Conservation (phyloP, 2,888 invertebrate species). For the Oasisia sp. region DNA sequence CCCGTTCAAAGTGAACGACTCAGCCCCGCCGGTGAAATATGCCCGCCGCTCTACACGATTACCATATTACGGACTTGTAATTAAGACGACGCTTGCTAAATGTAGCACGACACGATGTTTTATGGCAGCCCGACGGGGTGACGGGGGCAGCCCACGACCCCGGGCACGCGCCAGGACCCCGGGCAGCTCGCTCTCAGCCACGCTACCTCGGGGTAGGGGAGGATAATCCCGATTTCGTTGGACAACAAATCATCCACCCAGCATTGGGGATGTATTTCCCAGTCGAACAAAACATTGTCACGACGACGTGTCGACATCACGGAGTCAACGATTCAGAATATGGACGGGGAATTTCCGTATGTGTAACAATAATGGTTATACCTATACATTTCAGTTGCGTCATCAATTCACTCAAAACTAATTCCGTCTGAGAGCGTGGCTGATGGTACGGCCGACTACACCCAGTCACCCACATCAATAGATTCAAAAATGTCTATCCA, state of each 20-base stretch:
- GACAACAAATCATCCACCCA: background rate
- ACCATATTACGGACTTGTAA: background rate
- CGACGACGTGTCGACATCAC: too few species aligned
- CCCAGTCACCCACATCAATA: too few species aligned
- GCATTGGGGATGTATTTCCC: background rate
- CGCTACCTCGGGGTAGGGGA: background rate
- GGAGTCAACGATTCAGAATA: background rate
- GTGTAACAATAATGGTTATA: too few species aligned
- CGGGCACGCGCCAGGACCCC: background rate
- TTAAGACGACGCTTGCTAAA: conserved; percentile 17
- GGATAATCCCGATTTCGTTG: background rate
- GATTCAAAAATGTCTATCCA: too few species aligned
- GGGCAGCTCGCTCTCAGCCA: background rate
- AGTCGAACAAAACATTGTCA: background rate
- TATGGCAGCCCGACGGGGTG: background rate
- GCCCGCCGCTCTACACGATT: background rate
- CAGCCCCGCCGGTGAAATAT: background rate
- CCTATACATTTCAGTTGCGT: too few species aligned
- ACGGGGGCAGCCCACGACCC: background rate
- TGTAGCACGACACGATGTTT: background rate
- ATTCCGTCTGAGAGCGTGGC: too few species aligned
- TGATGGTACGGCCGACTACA: too few species aligned
- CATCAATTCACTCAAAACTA: too few species aligned
- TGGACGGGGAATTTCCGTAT: background rate
- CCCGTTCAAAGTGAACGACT: background rate